Conservation (phyloP, 2,888 invertebrate genomes). For the Pyrrhia umbra region DNA sequence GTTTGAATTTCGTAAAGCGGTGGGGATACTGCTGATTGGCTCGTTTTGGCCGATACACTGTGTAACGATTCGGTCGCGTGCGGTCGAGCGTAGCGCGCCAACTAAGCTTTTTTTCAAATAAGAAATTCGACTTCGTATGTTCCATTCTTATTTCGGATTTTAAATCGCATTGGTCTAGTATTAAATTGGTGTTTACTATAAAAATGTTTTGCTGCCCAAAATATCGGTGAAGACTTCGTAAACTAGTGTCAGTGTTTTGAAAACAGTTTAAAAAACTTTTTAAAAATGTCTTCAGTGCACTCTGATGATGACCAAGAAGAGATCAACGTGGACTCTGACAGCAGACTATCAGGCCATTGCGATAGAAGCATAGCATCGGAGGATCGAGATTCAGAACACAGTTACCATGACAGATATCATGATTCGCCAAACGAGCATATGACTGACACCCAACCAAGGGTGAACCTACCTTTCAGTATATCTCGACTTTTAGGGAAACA, state of each 20-base stretch:
- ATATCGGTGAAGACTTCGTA: slow-evolving; percentile 60
- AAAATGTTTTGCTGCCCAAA: slow-evolving; percentile 61
- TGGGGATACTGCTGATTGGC: slow-evolving; percentile 87
- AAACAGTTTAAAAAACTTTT: slow-evolving; percentile 52
- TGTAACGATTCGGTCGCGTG: slow-evolving; percentile 81
- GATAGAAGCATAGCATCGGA: slow-evolving; percentile 90
- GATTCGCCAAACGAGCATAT: slow-evolving; percentile 89
- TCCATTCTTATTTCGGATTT: slow-evolving; percentile 64
- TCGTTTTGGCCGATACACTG: slow-evolving; percentile 82
- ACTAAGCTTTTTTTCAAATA: slow-evolving; percentile 73
- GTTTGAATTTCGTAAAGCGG: slow-evolving; percentile 82
- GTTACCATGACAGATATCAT: slow-evolving; percentile 85
- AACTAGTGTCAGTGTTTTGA: slow-evolving; percentile 76
- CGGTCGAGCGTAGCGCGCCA: slow-evolving; percentile 83
- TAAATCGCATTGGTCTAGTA: slow-evolving; percentile 50
- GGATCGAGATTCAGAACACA: slow-evolving; percentile 89
- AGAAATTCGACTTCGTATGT: slow-evolving; percentile 61
- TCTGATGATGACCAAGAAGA: slow-evolving; percentile 92
- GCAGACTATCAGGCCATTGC: slow-evolving; percentile 89
- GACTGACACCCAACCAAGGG: slow-evolving; percentile 88
- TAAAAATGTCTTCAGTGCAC: slow-evolving; percentile 87
- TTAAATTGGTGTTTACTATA: slow-evolving; percentile 55
- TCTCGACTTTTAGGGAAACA: slow-evolving; percentile 94
- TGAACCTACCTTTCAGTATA: slow-evolving; percentile 94
- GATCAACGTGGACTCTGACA: slow-evolving; percentile 92